Evolutionary conservation across 2,113 vertebrate species (phyloP).

Genomic region (Forbesichthys agassizii): DNA sequence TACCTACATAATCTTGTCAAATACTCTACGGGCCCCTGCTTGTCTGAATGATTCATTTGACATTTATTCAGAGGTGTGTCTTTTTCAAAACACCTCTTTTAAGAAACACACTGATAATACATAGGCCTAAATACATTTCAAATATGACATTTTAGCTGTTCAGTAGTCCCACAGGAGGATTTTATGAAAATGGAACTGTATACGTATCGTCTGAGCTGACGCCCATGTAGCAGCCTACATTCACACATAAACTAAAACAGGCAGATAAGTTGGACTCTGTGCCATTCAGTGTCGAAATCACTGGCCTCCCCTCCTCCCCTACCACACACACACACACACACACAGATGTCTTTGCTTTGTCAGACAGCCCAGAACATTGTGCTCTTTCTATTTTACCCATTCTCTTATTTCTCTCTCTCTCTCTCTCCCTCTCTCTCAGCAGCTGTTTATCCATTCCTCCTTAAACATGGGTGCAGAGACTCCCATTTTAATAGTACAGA

Average conservation of each 20-base stretch:
- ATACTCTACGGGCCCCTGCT: constrained; percentile 15
- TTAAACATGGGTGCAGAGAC: too few species aligned
- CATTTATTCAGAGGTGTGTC: constrained; percentile 3
- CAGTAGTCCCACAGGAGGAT: background rate
- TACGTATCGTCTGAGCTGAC: constrained; percentile 32
- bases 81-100: background rate
- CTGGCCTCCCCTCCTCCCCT: background rate
- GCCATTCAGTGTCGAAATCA: background rate
- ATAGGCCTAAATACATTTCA: background rate
- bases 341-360: background rate
- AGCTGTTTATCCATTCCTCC: background rate
- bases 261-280: background rate
- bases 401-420: background rate
- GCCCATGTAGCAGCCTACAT: constrained; percentile 5
- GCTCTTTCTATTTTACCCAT: background rate
- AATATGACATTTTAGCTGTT: background rate
- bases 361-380: background rate
- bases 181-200: background rate
- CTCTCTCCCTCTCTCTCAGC: constrained; percentile 3
- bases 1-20: constrained; percentile 28
- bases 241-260: background rate
- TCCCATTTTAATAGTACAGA: too few species aligned
- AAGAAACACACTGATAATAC: background rate
- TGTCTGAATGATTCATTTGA: constrained; percentile 10
- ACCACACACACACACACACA: background rate